Evolutionary conservation across 2,888 invertebrate species (phyloP), one percentile per base, ranked within the genome.

Genomic region (Calameuta idolon): DNA sequence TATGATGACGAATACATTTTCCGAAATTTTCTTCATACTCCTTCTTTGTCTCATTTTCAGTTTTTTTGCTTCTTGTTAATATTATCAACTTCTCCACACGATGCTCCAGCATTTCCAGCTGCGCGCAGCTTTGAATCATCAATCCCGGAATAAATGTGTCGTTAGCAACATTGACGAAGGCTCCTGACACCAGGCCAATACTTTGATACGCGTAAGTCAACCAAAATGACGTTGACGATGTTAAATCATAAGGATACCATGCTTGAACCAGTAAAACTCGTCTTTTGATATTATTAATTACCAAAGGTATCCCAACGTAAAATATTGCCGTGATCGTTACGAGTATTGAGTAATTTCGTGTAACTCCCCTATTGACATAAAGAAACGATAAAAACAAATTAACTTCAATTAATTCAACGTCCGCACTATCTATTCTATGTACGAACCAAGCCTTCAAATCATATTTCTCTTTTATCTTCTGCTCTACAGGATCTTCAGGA

Each of bases 81-180:
- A 55, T 55, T 55, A 55, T 55, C 23, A 77, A 37, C 9, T 80
- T 80, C 69, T 77, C 33, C 30, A 83, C 79, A 2, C 85, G 83
- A 76, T 82, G 71, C 69, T 83, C 81, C 15, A 85, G 75, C 31
- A 85, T 81, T 69, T 79, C 77, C 1, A 85, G 15, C 55, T 83
- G 84, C 0, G 79, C 81, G 37, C 81, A 78, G 0, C 77, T 77
- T 73, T 80, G 79, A 30, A 80, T 78, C 81, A 81, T 33, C 33
- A 33, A 33, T 33, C 33, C 33, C 33, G 33, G 3, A 11, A 81
- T 76, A 5, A 79, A 35, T 12, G 78, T 77, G 33, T 81, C 81
- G 1, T 69, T 74, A 15, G 78, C 79, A 1, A 30, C 78, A 30
- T 80, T 78, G 23, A 34, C 37, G 4, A n/a, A 34, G 1, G 81